Evolutionary conservation across 1,140 invertebrate genomes (phyloP).

Genomic region (Bombyx mori): DNA sequence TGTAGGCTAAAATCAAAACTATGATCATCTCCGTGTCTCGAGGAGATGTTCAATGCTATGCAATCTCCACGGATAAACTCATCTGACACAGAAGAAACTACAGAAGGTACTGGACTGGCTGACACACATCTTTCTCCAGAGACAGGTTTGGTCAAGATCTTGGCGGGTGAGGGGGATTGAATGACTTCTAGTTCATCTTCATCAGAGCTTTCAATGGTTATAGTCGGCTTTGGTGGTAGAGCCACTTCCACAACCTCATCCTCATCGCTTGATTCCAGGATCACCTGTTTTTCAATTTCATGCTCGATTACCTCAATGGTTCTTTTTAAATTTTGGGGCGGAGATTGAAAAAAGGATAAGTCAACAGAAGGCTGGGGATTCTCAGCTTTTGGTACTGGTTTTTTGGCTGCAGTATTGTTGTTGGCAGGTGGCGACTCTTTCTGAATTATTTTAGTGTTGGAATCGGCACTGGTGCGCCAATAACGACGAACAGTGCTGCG

Average conservation of each 20-base stretch:
- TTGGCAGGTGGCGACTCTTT: constrained; percentile 19
- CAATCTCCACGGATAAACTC: constrained; percentile 67
- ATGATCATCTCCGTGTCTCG: constrained; percentile 40
- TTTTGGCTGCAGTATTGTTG: constrained; percentile 1
- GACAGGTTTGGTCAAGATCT: constrained; percentile 13
- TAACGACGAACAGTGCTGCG: constrained; percentile 48
- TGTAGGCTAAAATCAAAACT: constrained; percentile 66
- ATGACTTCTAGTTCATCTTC: constrained; percentile 48
- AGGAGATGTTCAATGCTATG: constrained; percentile 64
- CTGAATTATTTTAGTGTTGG: constrained; percentile 21
- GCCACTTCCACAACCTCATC: constrained; percentile 64
- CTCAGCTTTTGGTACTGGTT: constrained; percentile 23
- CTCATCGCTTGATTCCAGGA: constrained; percentile 59
- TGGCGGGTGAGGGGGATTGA: constrained; percentile 11
- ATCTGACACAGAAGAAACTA: constrained; percentile 67
- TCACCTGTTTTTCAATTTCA: constrained; percentile 31
- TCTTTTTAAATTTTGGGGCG: constrained; percentile 41
- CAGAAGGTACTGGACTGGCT: constrained; percentile 61
- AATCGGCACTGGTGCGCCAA: constrained; percentile 43
- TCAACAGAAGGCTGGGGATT: constrained; percentile 22
- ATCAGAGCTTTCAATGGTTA: constrained; percentile 67
- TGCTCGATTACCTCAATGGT: constrained; percentile 51
- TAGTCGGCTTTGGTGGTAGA: constrained; percentile 56
- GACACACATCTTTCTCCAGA: constrained; percentile 36
- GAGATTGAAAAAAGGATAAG: constrained; percentile 44